Evolutionary conservation across 2,888 invertebrate genomes (phyloP), one percentile per base, ranked within the genome.

Genomic region (Cremastinae sp.): DNA sequence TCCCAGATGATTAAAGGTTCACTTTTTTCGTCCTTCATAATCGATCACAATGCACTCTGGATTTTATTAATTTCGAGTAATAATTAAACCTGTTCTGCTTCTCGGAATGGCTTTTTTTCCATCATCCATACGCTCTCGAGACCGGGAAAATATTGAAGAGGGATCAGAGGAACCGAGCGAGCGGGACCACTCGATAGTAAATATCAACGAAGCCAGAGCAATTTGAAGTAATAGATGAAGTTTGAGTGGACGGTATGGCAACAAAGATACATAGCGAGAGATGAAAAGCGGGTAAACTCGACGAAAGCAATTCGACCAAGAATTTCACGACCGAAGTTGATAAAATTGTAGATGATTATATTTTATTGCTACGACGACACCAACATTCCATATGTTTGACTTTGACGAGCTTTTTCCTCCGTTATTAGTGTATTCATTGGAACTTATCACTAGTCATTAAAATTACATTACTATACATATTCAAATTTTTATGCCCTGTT

Each of bases 181-280:
- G 41, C 16, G 18, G 18, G 16, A 2, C 9, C 47, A 55, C 66
- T 61, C 58, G 58, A 62, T 62, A 58, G 66, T 75, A 79, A 75
- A 77, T 77, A 75, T 65, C 72, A 78, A 75, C 64, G 74, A 69
- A 56, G 58, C 71, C 68, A 55, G 59, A 69, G 74, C 41, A 64
- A 73, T 78, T 79, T 43, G 71, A 78, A 78, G 69, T 78, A 77
- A 69, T 75, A 71, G 59, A 75, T 69, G 68, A 68, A 75, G 73
- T 75, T 71, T 61, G 55, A 75, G 70, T 70, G 64, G 28, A 28
- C 56, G 14, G 18, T 39, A 10, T 12, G 16, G 20, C 51, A 12
- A 22, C 16, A 43, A 47, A 64, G 68, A 70, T 35, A 59, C 56
- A 55, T 53, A 70, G 58, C 18, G 16, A 47, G 18, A 59, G 53